These are phyloP conservation scores for Callyntrura sp. DNA, from an alignment of 2,888 invertebrate species.

Conservation along the genomic window DNA sequence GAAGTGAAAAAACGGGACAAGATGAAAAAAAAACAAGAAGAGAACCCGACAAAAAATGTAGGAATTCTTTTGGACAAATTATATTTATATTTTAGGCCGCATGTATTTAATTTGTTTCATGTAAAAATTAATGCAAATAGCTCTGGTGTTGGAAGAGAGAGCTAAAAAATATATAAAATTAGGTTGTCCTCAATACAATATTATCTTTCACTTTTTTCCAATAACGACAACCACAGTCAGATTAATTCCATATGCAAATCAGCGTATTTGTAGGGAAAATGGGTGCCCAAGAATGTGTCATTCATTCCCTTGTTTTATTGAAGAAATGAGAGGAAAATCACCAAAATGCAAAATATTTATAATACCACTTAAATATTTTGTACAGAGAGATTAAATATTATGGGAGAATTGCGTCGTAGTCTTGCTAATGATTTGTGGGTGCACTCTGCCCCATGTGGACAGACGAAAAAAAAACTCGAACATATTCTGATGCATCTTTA, in stretches of 20 bases:
- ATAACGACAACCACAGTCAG: too few relatives aligned
- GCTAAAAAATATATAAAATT: neutral
- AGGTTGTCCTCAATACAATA: constrained; percentile 30
- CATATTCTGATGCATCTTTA: neutral
- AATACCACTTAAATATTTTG: neutral
- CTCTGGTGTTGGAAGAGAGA: neutral
- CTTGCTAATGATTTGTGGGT: constrained; percentile 5
- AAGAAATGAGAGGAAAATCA: neutral
- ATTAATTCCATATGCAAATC: neutral
- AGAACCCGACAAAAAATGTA: too few relatives aligned
- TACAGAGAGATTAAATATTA: neutral
- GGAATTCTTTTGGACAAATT: neutral
- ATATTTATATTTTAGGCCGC: neutral
- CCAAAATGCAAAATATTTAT: neutral
- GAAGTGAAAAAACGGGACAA: neutral
- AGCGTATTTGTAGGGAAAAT: neutral
- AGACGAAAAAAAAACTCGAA: neutral
- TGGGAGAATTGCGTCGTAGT: constrained; percentile 8
- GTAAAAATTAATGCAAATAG: constrained; percentile 43
- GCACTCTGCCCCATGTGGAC: neutral
- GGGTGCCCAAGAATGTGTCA: neutral
- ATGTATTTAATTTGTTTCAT: neutral
- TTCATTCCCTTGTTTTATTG: neutral
- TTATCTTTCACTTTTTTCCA: constrained; percentile 21
- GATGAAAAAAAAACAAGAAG: too few relatives aligned